These are phyloP conservation scores for Neoseiulus cucumeris DNA, from an alignment of 1,140 invertebrate genomes.

Conservation along the genomic window DNA sequence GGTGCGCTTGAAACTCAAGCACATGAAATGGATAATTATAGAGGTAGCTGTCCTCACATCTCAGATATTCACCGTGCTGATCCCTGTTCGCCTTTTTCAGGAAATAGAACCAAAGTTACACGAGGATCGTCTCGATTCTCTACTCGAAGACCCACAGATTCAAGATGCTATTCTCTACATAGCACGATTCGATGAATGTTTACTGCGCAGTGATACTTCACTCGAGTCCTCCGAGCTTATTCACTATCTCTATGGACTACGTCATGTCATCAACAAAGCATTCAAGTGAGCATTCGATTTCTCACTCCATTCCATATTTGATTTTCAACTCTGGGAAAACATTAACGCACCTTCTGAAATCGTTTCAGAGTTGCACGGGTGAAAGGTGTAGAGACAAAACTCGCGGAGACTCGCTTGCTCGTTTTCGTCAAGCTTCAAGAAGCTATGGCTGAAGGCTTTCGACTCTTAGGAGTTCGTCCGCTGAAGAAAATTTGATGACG, in stretches of 20 bases:
- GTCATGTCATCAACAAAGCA: not conserved
- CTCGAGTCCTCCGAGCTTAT: not conserved
- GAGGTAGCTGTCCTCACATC: no score
- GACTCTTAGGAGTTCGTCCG: not conserved
- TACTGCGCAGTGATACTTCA: not conserved
- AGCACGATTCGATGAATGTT: not conserved
- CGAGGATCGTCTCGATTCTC: not conserved
- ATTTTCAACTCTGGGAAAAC: not conserved
- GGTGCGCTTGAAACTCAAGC: no score
- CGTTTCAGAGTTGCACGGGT: not conserved
- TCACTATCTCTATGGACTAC: not conserved
- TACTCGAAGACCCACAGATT: not conserved
- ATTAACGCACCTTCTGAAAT: not conserved
- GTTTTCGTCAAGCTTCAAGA: not conserved
- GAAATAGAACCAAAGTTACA: not conserved
- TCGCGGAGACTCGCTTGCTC: not conserved
- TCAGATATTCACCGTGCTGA: no score
- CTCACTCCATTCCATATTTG: not conserved
- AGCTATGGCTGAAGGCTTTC: not conserved
- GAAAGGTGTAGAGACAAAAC: not conserved
- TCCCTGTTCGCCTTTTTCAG: no score
- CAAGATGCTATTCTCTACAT: not conserved
- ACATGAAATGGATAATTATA: no score
- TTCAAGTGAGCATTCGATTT: not conserved
- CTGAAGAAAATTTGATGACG: not conserved